phyloP scores from a whole-genome alignment of 2,113 vertebrate genomes.

The Austrofundulus limnaeus region DNA sequence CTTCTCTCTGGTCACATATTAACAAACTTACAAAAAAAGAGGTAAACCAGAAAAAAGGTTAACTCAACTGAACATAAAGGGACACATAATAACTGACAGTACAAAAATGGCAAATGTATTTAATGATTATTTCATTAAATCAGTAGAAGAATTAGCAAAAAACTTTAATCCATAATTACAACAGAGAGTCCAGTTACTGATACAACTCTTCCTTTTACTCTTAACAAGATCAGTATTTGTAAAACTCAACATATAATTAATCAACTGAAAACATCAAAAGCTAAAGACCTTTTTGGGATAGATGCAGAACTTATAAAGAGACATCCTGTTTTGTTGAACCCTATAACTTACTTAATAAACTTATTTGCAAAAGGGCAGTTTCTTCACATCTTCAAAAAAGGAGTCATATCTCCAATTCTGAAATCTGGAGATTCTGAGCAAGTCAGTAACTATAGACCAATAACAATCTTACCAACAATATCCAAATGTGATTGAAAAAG shows the following conservation, averaged over 20 bases:
- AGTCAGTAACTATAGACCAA: no score
- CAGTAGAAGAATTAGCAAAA: background rate
- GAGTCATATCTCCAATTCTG: no score
- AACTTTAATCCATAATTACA: background rate
- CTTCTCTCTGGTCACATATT: background rate
- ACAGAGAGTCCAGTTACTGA: background rate
- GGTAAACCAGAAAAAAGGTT: background rate
- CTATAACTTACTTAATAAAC: no score
- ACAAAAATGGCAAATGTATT: background rate
- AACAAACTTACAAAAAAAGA: background rate
- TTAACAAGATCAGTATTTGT: background rate
- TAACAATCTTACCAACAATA: no score
- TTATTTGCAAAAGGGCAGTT: no score
- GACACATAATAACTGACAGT: constrained; percentile 28
- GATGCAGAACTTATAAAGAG: no score
- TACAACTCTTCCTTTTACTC: background rate
- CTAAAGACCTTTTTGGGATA: no score
- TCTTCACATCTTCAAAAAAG: no score
- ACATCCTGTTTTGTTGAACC: no score
- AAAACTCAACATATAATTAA: background rate
- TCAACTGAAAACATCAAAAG: no score
- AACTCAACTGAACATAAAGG: background rate
- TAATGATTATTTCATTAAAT: background rate
- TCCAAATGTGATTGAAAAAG: no score
- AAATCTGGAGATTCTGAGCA: no score